Evolutionary conservation across 2,888 invertebrate species (phyloP).

Genomic region (Eupithecia vulgata): DNA sequence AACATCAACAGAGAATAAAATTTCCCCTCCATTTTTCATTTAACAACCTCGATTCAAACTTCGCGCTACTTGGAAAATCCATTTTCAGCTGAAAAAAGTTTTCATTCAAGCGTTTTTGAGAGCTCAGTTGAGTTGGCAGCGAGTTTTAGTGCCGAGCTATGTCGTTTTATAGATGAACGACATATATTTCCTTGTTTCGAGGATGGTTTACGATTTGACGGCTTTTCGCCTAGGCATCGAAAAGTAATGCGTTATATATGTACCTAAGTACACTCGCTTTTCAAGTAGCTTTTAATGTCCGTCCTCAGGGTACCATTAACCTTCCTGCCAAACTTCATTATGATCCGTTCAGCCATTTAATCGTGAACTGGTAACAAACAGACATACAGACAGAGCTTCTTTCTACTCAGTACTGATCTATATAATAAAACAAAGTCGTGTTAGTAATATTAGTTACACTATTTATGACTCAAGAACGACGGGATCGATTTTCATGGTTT

Average conservation of each 20-base stretch:
- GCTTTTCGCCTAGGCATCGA: neutral
- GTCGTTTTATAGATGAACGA: neutral
- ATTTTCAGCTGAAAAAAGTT: constrained; percentile 34
- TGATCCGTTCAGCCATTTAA: no score
- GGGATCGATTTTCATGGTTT: no score
- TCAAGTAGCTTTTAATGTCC: no score
- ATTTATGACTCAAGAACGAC: no score
- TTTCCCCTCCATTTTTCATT: constrained; percentile 23
- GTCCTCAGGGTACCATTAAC: no score
- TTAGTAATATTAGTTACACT: no score
- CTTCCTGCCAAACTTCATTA: no score
- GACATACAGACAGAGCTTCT: no score
- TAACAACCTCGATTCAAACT: constrained; percentile 27
- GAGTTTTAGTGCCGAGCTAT: neutral
- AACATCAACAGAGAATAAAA: constrained; percentile 13
- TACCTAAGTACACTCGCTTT: no score
- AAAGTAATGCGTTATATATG: neutral
- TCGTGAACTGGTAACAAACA: no score
- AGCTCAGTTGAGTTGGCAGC: constrained; percentile 7
- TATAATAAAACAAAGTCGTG: no score
- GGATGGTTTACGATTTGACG: neutral
- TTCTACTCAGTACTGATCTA: no score
- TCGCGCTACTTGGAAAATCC: constrained; percentile 27
- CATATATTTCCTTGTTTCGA: neutral
- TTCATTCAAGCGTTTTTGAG: constrained; percentile 12